Percentiles rank a stretch among this genome's conserved stretches.
phyloP scores from a whole-genome alignment of 2,888 invertebrate species.

The Chalcis sispes region DNA sequence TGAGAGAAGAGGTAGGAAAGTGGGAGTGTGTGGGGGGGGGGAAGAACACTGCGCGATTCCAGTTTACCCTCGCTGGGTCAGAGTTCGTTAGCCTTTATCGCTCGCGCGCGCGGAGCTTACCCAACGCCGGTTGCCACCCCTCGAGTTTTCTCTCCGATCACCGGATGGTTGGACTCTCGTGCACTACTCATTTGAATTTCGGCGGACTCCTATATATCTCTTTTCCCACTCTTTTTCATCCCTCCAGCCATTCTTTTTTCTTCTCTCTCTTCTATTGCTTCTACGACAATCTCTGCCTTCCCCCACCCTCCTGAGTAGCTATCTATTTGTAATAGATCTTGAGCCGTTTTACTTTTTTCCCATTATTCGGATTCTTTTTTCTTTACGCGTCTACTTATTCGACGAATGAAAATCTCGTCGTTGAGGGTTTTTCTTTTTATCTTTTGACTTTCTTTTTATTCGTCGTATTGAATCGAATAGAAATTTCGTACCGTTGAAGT shows the following conservation, averaged over 20 bases:
- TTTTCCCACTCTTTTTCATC: neutral
- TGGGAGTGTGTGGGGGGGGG: constrained; percentile 45
- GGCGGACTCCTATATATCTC: neutral
- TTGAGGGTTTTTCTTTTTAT: too few relatives aligned
- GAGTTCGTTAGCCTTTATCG: constrained; percentile 73
- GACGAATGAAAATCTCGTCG: too few relatives aligned
- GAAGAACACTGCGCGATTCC: constrained; percentile 64
- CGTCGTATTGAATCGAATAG: too few relatives aligned
- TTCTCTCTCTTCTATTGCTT: neutral
- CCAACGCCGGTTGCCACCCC: constrained; percentile 1
- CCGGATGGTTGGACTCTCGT: constrained; percentile 22
- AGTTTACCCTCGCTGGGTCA: constrained; percentile 71
- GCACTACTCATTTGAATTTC: constrained; percentile 29
- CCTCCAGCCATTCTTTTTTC: neutral
- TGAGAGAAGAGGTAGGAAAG: constrained; percentile 41
- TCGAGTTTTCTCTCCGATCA: constrained; percentile 18
- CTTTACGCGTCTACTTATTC: too few relatives aligned
- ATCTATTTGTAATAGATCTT: too few relatives aligned
- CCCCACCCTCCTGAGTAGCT: too few relatives aligned
- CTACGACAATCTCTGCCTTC: too few relatives aligned
- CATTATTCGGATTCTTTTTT: too few relatives aligned
- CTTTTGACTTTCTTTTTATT: too few relatives aligned
- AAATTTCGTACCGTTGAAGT: too few relatives aligned
- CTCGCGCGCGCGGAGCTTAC: too few relatives aligned
- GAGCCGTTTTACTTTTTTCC: too few relatives aligned